A percentile compares a stretch with the other conserved stretches of the same genome.
These are phyloP conservation scores for Sesamia nonagrioides DNA, from an alignment of 1,140 invertebrate genomes.

Conservation along the genomic window DNA sequence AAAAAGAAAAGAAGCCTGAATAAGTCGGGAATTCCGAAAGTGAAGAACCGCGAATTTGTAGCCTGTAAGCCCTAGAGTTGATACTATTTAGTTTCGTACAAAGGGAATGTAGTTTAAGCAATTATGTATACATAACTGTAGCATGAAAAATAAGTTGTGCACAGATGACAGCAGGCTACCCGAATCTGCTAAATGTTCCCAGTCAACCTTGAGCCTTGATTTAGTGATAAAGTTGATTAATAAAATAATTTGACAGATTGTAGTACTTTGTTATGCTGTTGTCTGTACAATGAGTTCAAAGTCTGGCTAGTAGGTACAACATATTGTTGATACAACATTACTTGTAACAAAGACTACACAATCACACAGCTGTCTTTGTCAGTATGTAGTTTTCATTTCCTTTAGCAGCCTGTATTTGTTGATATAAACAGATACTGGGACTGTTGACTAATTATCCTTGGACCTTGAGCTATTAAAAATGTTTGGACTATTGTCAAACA, in stretches of 20 bases:
- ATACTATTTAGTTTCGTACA: not conserved
- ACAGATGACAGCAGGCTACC: too few relatives aligned
- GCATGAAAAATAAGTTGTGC: not conserved
- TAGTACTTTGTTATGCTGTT: too few relatives aligned
- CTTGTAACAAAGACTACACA: not conserved
- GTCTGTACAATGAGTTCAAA: not conserved
- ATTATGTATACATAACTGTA: not conserved
- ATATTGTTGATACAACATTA: conserved; percentile 7
- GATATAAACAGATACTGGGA: not conserved
- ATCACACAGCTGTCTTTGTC: not conserved
- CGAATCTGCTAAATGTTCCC: too few relatives aligned
- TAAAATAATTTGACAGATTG: too few relatives aligned
- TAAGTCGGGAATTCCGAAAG: not conserved
- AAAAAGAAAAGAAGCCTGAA: not conserved
- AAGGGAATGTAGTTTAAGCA: not conserved
- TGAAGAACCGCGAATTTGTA: not conserved
- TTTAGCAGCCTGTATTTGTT: not conserved
- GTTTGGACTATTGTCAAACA: not conserved
- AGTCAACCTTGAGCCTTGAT: too few relatives aligned
- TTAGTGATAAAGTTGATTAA: too few relatives aligned
- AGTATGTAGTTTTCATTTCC: not conserved
- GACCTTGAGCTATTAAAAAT: conserved; percentile 10
- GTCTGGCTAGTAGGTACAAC: not conserved
- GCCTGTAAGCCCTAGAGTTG: too few relatives aligned
- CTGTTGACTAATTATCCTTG: not conserved